Conservation (phyloP, 2,113 vertebrate genomes). For the Chiloscyllium plagiosum region DNA sequence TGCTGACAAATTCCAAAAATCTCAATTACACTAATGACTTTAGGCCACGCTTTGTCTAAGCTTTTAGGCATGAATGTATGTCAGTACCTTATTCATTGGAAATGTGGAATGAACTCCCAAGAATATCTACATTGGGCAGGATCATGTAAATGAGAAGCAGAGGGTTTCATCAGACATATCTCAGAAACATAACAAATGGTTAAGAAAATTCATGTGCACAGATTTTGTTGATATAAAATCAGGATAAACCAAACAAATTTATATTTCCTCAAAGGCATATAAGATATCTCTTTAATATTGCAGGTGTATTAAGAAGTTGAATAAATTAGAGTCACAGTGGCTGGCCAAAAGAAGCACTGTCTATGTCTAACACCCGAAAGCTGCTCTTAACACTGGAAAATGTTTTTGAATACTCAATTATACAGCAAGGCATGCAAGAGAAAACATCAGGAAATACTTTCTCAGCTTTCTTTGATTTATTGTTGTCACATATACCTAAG, state of each 20-base stretch:
- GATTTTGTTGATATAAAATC: neutral
- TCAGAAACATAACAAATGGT: neutral
- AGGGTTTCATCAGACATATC: neutral
- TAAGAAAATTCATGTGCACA: neutral
- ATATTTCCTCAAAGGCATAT: neutral
- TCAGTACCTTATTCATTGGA: neutral
- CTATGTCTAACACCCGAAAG: neutral
- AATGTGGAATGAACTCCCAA: neutral
- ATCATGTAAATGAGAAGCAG: neutral
- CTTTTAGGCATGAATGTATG: neutral
- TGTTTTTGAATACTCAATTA: neutral
- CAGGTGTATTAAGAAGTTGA: neutral
- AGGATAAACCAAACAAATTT: neutral
- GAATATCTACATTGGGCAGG: neutral
- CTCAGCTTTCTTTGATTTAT: neutral
- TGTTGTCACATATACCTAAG: too few relatives aligned
- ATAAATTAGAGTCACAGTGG: neutral
- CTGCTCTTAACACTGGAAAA: neutral
- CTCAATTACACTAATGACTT: neutral
- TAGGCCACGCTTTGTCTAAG: neutral
- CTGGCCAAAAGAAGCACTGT: neutral
- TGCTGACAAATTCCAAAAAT: neutral
- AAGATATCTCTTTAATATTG: neutral
- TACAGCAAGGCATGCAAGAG: neutral
- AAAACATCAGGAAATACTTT: neutral